Evolutionary conservation across 2,113 vertebrate genomes (phyloP), one percentile per base, ranked within the genome.

Genomic region (Echinops telfairi): DNA sequence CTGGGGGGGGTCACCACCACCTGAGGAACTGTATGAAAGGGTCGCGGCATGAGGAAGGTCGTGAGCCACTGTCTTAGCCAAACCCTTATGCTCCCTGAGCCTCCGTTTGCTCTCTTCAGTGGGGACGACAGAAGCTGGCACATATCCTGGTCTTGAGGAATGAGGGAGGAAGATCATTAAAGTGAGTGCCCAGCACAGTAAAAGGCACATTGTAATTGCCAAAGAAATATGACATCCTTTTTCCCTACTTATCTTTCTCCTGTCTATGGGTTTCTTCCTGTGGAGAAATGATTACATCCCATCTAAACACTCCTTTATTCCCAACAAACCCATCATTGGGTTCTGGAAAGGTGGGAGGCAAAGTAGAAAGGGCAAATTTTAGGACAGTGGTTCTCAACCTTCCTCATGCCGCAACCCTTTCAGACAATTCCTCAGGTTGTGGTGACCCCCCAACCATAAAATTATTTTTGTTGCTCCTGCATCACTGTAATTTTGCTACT

Each of bases 151-250:
- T 23, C 90, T 3, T 47, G 29, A 64, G 7, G 33, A 88, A 66
- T 80, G 78, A 88, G 88, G 19, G 9, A 93, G n/a, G 33, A 53
- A 11, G 47, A 14, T 53, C 47, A 53, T 53, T n/a, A n/a, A 88
- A 23, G 73, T 31, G 79, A 75, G 1, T 76, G 68, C 3, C 12
- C n/a, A 62, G 43, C n/a, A 62, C 25, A 79, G 57, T 36, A 53
- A 4, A 27, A 6, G 2, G 86, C 47, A 43, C 14, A 17, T 70
- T 31, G 1, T 33, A 90, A 43, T 6, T 81, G 36, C 25, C 66
- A 84, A 81, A 92, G 66, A 86, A 92, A 92, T 40, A 27, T 25
- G 7, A 73, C n/a, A 47, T 75, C 17, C 87, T 33, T 87, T 73
- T 47, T 60, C 22, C 43, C n/a, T 5, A 66, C 22, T 60, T 58